phyloP scores from a whole-genome alignment of 2,888 invertebrate genomes.

The Tetramorium bicarinatum region DNA sequence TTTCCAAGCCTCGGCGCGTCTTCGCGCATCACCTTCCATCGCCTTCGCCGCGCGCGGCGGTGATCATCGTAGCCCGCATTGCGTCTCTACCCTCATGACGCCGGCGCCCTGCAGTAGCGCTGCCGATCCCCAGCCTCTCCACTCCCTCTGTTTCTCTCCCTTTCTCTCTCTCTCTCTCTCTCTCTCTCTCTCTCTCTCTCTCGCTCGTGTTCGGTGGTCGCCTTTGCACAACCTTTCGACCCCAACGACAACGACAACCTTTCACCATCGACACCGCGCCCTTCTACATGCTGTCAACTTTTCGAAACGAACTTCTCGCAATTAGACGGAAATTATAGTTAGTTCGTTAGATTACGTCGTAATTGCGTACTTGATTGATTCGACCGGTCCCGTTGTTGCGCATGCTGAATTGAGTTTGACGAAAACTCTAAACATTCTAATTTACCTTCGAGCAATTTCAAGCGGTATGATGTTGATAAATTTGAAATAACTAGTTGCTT shows the following conservation, averaged over 20 bases:
- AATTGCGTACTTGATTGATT: conserved; percentile 29
- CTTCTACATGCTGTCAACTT: background rate
- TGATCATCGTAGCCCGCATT: conserved; percentile 66
- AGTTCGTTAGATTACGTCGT: conserved; percentile 6
- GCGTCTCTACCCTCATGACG: conserved; percentile 70
- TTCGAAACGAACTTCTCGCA: conserved; percentile 27
- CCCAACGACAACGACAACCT: background rate
- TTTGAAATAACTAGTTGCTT: background rate
- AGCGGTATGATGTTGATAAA: background rate
- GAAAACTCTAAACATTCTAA: background rate
- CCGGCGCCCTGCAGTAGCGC: conserved; percentile 69
- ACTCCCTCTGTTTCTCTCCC: conserved; percentile 2
- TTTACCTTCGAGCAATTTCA: background rate
- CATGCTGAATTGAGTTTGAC: background rate
- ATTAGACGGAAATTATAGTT: conserved; percentile 21
- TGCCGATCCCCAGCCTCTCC: conserved; percentile 43
- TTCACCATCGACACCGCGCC: background rate
- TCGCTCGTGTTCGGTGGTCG: background rate
- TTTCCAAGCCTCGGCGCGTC: conserved; percentile 12
- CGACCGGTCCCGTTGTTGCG: conserved; percentile 9
- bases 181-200: background rate
- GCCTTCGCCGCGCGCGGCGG: conserved; percentile 18
- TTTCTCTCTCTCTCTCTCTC: background rate
- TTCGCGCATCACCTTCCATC: conserved; percentile 38
- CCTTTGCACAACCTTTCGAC: conserved; percentile 25